Evolutionary conservation across 2,113 vertebrate species (phyloP), one percentile per base, ranked within the genome.

Genomic region (Sander vitreus): DNA sequence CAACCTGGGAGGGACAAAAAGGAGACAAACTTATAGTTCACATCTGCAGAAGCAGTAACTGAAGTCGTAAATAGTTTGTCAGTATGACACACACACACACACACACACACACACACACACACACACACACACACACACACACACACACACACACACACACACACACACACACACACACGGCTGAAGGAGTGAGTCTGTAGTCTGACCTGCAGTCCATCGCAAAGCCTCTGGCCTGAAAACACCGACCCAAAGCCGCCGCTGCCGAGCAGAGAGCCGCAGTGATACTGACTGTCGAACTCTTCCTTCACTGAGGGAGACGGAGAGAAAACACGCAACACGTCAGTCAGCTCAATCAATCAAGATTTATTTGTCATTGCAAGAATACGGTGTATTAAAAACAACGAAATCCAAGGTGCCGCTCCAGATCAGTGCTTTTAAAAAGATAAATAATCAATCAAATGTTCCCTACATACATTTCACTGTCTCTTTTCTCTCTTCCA

Each of bases 1-100:
- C 97, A 39, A 97, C 97, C 96, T 97, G 84, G 84, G 36, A 91
- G 27, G 53, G 23, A 80, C 13, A 83, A 72, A 88, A 23, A 30
- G 16, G 7, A 36, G 15, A 23, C 7, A 21, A 13, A 23, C 2
- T 4, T 36, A n/a, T 23, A 15, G 21, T 60, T 15, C 12, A 33
- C 18, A 33, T 6, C 6, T 33, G 33, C 6, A 59, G 10, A 0
- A 25, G 36, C 18, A 43, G 12, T 1, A 30, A 30, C 3, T 47
- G 23, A 53, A 54, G 33, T 33, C 0, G 6, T 6, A 33, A 6
- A 33, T 33, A 6, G 33, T 33, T 33, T 7, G 30, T 30, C 33
- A 33, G 33, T 33, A 30, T 25, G n/a, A n/a, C n/a, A n/a, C n/a
- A n/a, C n/a, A n/a, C n/a, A n/a, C n/a, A n/a, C n/a, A n/a, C n/a